Percentiles rank a stretch among this genome's conserved stretches.
Evolutionary conservation across 1,140 invertebrate genomes (phyloP).

Genomic region (Danaus melanippus): DNA sequence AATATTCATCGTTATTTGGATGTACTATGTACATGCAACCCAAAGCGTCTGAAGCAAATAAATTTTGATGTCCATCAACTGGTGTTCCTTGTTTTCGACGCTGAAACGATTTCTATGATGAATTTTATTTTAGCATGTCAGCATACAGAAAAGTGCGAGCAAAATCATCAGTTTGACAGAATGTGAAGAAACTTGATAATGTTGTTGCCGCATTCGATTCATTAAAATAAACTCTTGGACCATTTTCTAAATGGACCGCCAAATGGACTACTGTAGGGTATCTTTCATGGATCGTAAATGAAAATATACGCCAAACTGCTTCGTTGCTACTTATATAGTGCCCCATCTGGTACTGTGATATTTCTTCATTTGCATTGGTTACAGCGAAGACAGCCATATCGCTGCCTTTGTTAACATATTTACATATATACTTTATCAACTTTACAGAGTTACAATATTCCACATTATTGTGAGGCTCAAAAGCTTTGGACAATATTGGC

Average conservation of each 20-base stretch:
- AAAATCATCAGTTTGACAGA: conserved; percentile 46
- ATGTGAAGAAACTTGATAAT: conserved; percentile 49
- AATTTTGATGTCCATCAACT: conserved; percentile 6
- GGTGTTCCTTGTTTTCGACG: conserved; percentile 9
- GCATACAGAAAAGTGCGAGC: conserved; percentile 49
- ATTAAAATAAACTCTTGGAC: conserved; percentile 45
- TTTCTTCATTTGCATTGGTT: conserved; percentile 32
- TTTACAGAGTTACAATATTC: conserved; percentile 68
- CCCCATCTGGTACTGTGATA: conserved; percentile 20
- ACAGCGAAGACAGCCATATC: conserved; percentile 47
- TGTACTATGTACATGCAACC: too few relatives aligned
- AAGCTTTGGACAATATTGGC: too few relatives aligned
- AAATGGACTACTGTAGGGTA: conserved; percentile 56
- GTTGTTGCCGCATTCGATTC: conserved; percentile 42
- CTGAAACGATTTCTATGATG: conserved; percentile 13
- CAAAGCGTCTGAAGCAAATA: too few relatives aligned
- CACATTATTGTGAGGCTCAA: conserved; percentile 67
- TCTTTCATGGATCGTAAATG: conserved; percentile 57
- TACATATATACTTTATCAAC: conserved; percentile 63
- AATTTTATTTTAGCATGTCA: conserved; percentile 54
- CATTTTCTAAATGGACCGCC: conserved; percentile 32
- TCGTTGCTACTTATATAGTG: conserved; percentile 44
- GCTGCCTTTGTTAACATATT: conserved; percentile 63
- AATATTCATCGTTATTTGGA: conserved; percentile 15
- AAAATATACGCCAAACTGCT: conserved; percentile 61